Percentiles rank a stretch among this genome's conserved stretches.
Conservation (phyloP, 1,140 invertebrate species). For the Zaprionus ghesquierei region DNA sequence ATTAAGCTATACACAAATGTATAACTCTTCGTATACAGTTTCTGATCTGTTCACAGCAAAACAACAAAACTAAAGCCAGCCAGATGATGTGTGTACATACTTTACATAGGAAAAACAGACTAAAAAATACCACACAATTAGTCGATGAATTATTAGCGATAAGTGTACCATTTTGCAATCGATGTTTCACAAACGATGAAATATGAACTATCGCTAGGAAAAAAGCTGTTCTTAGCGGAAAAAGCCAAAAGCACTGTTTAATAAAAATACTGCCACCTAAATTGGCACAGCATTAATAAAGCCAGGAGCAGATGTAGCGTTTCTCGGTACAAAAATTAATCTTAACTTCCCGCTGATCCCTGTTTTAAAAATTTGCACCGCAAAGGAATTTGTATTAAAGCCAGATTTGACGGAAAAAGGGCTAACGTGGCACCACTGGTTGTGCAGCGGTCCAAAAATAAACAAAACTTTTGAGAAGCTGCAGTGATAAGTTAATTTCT, state of each 20-base stretch:
- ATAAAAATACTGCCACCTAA: no score
- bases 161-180: background rate
- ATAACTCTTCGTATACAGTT: slow-evolving; percentile 17
- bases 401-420: no score
- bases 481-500: background rate
- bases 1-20: slow-evolving; percentile 10
- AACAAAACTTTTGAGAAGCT: background rate
- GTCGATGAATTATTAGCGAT: background rate
- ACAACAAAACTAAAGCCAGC: slow-evolving; percentile 29
- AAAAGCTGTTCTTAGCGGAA: no score
- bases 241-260: no score
- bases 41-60: slow-evolving; percentile 19
- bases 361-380: no score
- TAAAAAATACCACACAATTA: slow-evolving; percentile 5
- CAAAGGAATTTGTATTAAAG: no score
- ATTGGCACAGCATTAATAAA: no score
- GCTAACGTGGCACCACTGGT: no score
- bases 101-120: background rate
- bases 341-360: no score
- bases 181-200: background rate
- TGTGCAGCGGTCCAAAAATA: slow-evolving; percentile 1
- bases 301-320: no score
- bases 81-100: slow-evolving; percentile 30
- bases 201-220: background rate
- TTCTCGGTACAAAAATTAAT: no score